phyloP scores from a whole-genome alignment of 2,113 vertebrate species.

The Nipponia nippon region DNA sequence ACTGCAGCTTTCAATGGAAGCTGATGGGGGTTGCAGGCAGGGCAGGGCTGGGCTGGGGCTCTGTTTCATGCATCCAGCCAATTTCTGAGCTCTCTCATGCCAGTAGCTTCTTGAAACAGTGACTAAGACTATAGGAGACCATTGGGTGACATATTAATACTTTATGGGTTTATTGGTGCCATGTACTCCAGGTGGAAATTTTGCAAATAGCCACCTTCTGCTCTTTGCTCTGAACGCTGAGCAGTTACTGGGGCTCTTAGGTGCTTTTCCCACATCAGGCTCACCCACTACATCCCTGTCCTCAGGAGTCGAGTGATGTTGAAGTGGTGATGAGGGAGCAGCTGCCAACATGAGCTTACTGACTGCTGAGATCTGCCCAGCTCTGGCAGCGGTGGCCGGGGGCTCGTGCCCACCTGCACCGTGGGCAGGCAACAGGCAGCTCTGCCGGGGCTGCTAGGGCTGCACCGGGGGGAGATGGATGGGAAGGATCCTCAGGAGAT shows the following conservation, averaged over 20 bases:
- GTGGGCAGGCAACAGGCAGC: background rate
- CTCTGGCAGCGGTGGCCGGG: background rate
- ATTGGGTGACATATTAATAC: background rate
- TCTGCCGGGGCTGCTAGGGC: background rate
- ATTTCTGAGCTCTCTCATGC: background rate
- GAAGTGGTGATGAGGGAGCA: background rate
- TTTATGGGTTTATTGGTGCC: background rate
- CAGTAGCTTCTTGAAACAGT: no score
- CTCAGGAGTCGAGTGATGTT: background rate
- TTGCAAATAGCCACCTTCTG: background rate
- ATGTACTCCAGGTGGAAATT: background rate
- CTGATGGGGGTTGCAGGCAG: background rate
- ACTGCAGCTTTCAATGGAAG: no score
- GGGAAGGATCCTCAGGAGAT: background rate
- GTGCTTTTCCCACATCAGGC: background rate
- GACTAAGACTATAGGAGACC: background rate
- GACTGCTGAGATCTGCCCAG: background rate
- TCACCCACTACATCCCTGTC: background rate
- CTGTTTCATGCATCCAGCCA: background rate
- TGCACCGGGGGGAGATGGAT: fast-evolving
- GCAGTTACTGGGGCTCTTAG: fast-evolving
- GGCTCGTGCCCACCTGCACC: background rate
- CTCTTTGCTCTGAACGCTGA: background rate
- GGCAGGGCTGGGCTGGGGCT: background rate
- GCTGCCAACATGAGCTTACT: background rate